phyloP scores from a whole-genome alignment of 2,797 vertebrate genomes.

The Pangasius sanitwongsei region DNA sequence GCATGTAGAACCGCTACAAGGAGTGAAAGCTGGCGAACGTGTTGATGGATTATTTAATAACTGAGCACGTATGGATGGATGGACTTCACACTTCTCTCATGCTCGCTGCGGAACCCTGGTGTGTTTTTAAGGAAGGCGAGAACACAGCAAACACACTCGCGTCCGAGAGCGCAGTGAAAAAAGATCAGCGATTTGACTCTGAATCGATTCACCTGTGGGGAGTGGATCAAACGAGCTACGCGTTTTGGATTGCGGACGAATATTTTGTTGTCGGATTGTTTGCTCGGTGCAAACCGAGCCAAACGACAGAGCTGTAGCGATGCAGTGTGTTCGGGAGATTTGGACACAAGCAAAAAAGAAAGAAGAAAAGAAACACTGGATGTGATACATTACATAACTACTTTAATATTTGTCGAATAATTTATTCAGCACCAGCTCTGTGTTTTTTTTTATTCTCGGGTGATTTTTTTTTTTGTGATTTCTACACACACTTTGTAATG shows the following conservation, averaged over 20 bases:
- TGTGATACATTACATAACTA: not conserved
- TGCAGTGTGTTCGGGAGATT: not conserved
- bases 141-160: not conserved
- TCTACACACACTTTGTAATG: not conserved
- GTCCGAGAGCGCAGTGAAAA: slow-evolving; percentile 13
- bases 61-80: not conserved
- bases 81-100: not conserved
- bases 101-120: not conserved
- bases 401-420: not conserved
- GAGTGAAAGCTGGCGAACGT: not conserved
- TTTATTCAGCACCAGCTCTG: not conserved
- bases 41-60: not conserved
- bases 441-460: not conserved
- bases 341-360: not conserved
- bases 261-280: not conserved
- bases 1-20: not conserved
- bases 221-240: not conserved
- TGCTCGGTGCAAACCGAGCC: not conserved
- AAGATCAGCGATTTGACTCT: not conserved
- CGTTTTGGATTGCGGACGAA: not conserved
- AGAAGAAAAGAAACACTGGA: not conserved
- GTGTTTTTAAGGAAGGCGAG: not conserved
- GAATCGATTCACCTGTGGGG: not conserved
- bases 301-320: not conserved
- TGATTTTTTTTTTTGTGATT: not conserved